Base-by-base conservation (phyloP, 1,140 invertebrate species). In the Diuraphis noxia region DNA sequence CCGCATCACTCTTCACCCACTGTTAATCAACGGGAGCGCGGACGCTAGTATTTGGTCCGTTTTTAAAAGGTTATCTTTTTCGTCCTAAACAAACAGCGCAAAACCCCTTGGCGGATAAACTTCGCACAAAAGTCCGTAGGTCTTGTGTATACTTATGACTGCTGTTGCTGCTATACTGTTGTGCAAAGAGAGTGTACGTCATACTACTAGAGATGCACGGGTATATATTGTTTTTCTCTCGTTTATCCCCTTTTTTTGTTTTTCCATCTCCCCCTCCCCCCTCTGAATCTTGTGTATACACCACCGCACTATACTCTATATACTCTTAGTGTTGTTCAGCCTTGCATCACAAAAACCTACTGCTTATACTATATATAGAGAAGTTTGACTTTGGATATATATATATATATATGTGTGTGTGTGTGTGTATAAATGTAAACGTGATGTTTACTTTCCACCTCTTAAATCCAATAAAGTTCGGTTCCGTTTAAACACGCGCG, bases 21-120 rank as follows among this genome's bases (percentile, higher is more conserved):
- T 40, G 89, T 91, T 91, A 91, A 91, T 91, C 89, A 91, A 91
- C 89, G 19, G 63, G 56, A 40, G 38, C 87, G 8, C 21, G n/a
- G 56, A 72, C n/a, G n/a, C 72, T 77, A n/a, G 41, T 46, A 86
- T 86, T 52, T 23, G 85, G 86, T 56, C 86, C 77, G 89, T 91
- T 91, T 91, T 91, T 91, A 91, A 91, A 91, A 81, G 89, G 89
- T 79, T 91, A 91, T 91, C 63, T 91, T 91, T 46, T 91, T 91
- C 38, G 89, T 91, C 89, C 89, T 91, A 81, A 91, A 81, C 89
- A 91, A 91, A 91, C 77, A 91, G 49, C 72, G 77, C 43, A 36
- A 89, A 91, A 46, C 72, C 89, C 89, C 72, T 81, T 81, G 72
- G 89, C 41, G 43, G 46, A 46, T 52, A 82, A 82, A 91, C 77